Evolutionary conservation across 92 coral and sea anemone genomes (phyloP).

Genomic region (Porites evermanni): DNA sequence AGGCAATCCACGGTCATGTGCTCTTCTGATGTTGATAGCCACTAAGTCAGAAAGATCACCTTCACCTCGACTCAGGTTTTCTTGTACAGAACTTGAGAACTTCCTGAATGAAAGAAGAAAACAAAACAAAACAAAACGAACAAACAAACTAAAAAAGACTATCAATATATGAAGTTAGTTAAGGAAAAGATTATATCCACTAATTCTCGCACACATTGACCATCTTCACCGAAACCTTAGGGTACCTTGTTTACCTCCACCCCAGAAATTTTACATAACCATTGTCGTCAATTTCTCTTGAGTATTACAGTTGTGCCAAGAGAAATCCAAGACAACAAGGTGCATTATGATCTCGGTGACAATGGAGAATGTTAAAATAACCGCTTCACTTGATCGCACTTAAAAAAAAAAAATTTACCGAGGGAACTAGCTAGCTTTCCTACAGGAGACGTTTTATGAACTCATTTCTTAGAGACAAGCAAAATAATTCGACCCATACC

Average conservation of each 20-base stretch:
- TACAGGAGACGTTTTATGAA: no score
- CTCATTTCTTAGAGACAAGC: no score
- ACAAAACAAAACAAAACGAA: background rate
- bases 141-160: background rate
- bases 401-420: no score
- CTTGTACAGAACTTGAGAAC: slow-evolving; percentile 18
- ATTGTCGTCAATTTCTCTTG: no score
- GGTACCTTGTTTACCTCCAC: slow-evolving; percentile 25
- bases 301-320: no score
- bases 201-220: background rate
- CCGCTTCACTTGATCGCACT: no score
- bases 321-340: no score
- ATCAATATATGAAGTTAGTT: background rate
- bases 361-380: no score
- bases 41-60: slow-evolving; percentile 12
- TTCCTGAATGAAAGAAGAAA: slow-evolving; percentile 16
- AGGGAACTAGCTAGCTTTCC: no score
- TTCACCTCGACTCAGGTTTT: slow-evolving; percentile 11
- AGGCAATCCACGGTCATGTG: slow-evolving; percentile 23
- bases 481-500: no score
- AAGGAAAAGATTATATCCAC: background rate
- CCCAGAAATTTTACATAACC: background rate
- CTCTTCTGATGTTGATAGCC: slow-evolving; percentile 10
- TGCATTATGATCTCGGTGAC: no score
- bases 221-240: slow-evolving; percentile 28